A percentile compares a stretch with the other conserved stretches of the same genome.
Conservation (phyloP, 2,113 vertebrate genomes). For the Bothrops jararaca region DNA sequence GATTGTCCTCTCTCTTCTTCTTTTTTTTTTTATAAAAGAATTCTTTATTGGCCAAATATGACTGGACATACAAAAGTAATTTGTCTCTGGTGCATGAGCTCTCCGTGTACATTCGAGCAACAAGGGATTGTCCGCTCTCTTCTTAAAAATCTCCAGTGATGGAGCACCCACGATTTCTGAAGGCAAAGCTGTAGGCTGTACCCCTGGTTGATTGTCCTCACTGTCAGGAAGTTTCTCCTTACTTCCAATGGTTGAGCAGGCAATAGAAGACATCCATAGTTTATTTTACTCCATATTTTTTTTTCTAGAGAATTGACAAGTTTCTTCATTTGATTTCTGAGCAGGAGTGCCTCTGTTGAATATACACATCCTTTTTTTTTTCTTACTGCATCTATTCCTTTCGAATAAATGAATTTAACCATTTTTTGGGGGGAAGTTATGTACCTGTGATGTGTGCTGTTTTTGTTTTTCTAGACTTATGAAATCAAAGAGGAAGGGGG, state of each 20-base stretch:
- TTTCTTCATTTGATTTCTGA: not conserved
- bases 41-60: no score
- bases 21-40: no score
- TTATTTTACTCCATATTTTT: not conserved
- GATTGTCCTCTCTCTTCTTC: no score
- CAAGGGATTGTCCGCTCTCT: no score
- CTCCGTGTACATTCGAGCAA: no score
- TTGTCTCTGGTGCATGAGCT: no score
- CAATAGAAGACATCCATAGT: not conserved
- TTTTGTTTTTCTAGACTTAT: slow-evolving; percentile 76
- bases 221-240: no score
- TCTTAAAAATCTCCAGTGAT: no score
- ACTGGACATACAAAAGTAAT: no score
- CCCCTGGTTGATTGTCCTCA: no score
- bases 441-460: not conserved
- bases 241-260: not conserved
- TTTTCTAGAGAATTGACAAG: not conserved
- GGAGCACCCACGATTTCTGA: no score
- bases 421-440: slow-evolving; percentile 14
- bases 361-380: not conserved
- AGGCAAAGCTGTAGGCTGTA: no score
- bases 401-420: not conserved
- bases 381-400: not conserved
- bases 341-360: not conserved
- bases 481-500: slow-evolving; percentile 81